These are phyloP conservation scores for Aleiodes sp. DNA, from an alignment of 1,140 invertebrate genomes.

Conservation along the genomic window DNA sequence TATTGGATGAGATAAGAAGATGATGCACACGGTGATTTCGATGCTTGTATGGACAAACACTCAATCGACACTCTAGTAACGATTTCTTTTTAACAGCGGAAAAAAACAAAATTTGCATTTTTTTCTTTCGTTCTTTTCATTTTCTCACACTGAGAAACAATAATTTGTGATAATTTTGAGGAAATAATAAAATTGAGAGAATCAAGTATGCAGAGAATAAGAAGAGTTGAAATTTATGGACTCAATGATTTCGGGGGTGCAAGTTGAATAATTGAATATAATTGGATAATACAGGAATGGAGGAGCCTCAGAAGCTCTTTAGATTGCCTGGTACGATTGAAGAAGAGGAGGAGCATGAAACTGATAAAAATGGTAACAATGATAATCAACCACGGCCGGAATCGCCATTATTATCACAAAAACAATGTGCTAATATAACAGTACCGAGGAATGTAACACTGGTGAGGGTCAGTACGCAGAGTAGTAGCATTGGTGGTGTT, in stretches of 20 bases:
- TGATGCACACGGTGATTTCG: constrained; percentile 16
- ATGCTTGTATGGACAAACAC: not conserved
- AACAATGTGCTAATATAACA: constrained; percentile 27
- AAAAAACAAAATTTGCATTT: not conserved
- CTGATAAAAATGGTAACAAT: constrained; percentile 31
- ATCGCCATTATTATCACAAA: constrained; percentile 49
- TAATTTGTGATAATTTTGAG: not conserved
- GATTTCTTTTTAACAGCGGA: not conserved
- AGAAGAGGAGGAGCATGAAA: constrained; percentile 53
- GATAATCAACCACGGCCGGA: constrained; percentile 44
- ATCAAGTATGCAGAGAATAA: constrained; percentile 14
- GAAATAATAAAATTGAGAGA: not conserved
- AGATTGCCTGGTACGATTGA: constrained; percentile 59
- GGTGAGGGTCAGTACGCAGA: constrained; percentile 55
- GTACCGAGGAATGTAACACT: constrained; percentile 52
- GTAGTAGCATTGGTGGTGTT: constrained; percentile 53
- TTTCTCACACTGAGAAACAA: too few species aligned
- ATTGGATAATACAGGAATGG: constrained; percentile 37
- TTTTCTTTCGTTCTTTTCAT: too few species aligned
- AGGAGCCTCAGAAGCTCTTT: constrained; percentile 57
- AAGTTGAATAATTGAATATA: not conserved
- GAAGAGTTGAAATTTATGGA: constrained; percentile 21
- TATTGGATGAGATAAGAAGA: not conserved
- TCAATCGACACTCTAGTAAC: not conserved
- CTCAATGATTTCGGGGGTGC: constrained; percentile 28